Percentiles rank a stretch among this genome's conserved stretches.
Conservation (phyloP, 1,140 invertebrate genomes). For the Dinoponera quadriceps region DNA sequence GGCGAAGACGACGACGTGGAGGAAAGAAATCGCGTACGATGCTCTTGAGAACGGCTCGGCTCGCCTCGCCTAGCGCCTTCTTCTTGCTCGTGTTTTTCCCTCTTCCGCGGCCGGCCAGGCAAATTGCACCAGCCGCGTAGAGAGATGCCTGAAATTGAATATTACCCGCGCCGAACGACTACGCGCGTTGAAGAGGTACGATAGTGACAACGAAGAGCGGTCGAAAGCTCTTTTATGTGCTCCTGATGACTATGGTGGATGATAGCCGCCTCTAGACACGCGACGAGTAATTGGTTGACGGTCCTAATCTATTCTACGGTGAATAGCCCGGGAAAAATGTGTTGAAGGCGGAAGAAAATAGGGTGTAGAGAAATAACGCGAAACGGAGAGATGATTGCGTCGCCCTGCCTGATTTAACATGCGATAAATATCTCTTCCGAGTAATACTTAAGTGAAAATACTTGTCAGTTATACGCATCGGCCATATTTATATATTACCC, state of each 20-base stretch:
- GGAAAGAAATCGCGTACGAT: constrained; percentile 55
- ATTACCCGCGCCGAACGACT: constrained; percentile 69
- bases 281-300: constrained; percentile 55
- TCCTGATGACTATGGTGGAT: constrained; percentile 56
- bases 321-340: constrained; percentile 45
- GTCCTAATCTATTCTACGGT: constrained; percentile 49
- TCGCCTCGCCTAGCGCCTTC: constrained; percentile 45
- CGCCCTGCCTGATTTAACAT: not conserved
- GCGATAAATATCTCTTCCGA: constrained; percentile 15
- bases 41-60: constrained; percentile 47
- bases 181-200: constrained; percentile 52
- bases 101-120: constrained; percentile 60
- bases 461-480: not conserved
- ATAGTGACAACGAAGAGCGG: constrained; percentile 60
- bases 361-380: constrained; percentile 1
- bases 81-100: constrained; percentile 46
- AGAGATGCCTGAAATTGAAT: constrained; percentile 73
- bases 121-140: constrained; percentile 66
- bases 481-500: too few species aligned
- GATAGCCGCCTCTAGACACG: constrained; percentile 47
- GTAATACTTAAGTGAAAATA: too few species aligned
- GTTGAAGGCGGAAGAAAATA: constrained; percentile 5
- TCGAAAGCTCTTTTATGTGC: constrained; percentile 58
- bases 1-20: constrained; percentile 32
- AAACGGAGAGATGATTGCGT: constrained; percentile 22